Conservation (phyloP, 2,888 invertebrate species). For the Diaprepes abbreviatus region DNA sequence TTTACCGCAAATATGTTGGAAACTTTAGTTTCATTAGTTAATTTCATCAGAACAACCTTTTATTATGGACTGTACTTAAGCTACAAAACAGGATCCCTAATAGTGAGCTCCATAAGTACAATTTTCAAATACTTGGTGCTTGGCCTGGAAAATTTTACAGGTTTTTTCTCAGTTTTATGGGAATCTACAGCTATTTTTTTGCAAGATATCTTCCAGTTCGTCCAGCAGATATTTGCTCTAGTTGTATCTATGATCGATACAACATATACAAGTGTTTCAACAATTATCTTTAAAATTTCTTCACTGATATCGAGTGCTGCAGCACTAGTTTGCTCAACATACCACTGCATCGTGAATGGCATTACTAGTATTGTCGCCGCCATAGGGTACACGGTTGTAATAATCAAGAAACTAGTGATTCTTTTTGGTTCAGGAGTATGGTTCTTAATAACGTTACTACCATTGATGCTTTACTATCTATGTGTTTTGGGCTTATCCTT, state of each 20-base stretch:
- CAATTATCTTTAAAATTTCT: neutral
- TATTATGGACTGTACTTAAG: constrained; percentile 52
- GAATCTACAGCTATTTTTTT: constrained; percentile 58
- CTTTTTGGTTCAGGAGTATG: constrained; percentile 61
- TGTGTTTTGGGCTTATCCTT: constrained; percentile 14
- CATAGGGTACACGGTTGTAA: constrained; percentile 50
- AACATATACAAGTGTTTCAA: neutral
- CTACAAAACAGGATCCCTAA: constrained; percentile 56
- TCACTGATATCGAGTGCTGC: neutral
- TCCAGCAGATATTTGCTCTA: constrained; percentile 20
- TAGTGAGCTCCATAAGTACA: constrained; percentile 49
- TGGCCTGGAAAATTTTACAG: constrained; percentile 35
- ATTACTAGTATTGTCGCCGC: neutral
- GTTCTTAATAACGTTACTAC: constrained; percentile 59
- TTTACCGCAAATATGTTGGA: constrained; percentile 33
- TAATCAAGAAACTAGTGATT: constrained; percentile 56
- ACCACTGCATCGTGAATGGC: neutral
- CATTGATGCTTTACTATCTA: constrained; percentile 52
- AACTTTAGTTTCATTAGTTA: constrained; percentile 36
- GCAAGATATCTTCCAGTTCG: constrained; percentile 51
- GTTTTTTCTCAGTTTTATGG: constrained; percentile 50
- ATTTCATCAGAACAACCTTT: constrained; percentile 29
- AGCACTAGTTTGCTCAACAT: neutral
- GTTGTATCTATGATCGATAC: constrained; percentile 17
- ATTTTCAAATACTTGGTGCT: constrained; percentile 36